phyloP scores from a whole-genome alignment of 2,888 invertebrate species.

The Diadegma fenestrale region DNA sequence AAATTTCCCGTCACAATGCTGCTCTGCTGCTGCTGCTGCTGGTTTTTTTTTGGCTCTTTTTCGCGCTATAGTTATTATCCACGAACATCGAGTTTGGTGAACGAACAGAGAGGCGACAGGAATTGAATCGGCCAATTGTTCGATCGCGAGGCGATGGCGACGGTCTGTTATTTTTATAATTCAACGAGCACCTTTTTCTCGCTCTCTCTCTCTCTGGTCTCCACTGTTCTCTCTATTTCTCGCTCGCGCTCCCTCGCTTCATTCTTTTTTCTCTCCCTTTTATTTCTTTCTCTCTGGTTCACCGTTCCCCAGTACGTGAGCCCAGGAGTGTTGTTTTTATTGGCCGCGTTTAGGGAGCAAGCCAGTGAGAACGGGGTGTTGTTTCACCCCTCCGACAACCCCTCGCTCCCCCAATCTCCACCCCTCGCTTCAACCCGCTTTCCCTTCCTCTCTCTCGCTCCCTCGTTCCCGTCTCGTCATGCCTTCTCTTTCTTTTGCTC shows the following conservation, averaged over 20 bases:
- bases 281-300: conserved; percentile 60
- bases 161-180: conserved; percentile 84
- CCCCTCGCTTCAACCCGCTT: conserved; percentile 57
- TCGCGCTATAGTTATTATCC: conserved; percentile 25
- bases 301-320: conserved; percentile 51
- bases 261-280: conserved; percentile 58
- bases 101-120: conserved; percentile 70
- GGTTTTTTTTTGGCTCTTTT: not conserved
- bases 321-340: conserved; percentile 81
- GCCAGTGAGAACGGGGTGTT: conserved; percentile 82
- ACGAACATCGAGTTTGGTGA: conserved; percentile 39
- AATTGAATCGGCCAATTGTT: conserved; percentile 81
- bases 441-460: conserved; percentile 24
- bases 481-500: conserved; percentile 27
- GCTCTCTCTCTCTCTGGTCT: conserved; percentile 66
- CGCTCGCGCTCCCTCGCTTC: conserved; percentile 54
- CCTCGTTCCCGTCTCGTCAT: conserved; percentile 2
- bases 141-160: conserved; percentile 75
- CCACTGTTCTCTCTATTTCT: conserved; percentile 56
- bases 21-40: conserved; percentile 12
- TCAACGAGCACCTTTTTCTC: conserved; percentile 75
- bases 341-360: conserved; percentile 80
- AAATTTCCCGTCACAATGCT: conserved; percentile 56
- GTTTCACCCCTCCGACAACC: conserved; percentile 80
- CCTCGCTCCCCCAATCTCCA: conserved; percentile 69